phyloP scores from a whole-genome alignment of 2,888 invertebrate species.

The Lasioglossum oenotherae region DNA sequence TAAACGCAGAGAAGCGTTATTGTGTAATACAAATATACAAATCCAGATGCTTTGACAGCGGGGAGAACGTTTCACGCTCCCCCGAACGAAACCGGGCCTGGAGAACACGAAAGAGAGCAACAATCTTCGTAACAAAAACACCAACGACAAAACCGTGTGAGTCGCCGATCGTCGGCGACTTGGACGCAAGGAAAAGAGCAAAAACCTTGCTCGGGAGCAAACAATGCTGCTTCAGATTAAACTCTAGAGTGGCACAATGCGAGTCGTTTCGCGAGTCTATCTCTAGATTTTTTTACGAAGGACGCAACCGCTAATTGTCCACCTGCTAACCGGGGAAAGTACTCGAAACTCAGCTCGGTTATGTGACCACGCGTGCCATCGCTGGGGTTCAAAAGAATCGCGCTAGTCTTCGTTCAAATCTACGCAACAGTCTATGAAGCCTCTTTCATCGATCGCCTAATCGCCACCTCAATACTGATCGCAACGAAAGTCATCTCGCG shows the following conservation, averaged over 20 bases:
- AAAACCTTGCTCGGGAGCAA: slow-evolving; percentile 6
- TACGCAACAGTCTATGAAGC: slow-evolving; percentile 79
- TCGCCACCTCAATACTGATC: slow-evolving; percentile 12
- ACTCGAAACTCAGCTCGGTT: neutral
- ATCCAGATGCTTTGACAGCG: neutral
- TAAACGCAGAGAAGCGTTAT: neutral
- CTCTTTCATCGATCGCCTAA: slow-evolving; percentile 66
- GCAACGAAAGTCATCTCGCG: neutral
- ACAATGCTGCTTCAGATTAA: neutral
- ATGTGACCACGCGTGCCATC: slow-evolving; percentile 2
- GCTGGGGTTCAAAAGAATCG: slow-evolving; percentile 52
- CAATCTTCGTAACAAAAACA: slow-evolving; percentile 20
- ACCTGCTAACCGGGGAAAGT: neutral
- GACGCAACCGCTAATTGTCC: neutral
- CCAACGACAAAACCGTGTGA: neutral
- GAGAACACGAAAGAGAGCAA: slow-evolving; percentile 36
- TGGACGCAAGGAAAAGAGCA: slow-evolving; percentile 35
- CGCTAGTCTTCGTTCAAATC: slow-evolving; percentile 72
- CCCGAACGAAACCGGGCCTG: neutral
- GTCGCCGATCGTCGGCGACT: neutral
- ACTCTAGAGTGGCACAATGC: slow-evolving; percentile 14
- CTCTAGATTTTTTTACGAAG: neutral
- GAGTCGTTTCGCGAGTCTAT: slow-evolving; percentile 10
- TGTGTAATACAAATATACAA: slow-evolving; percentile 2
- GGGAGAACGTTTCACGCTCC: neutral